Conservation (phyloP, 2,797 vertebrate species). For the Masticophis lateralis region DNA sequence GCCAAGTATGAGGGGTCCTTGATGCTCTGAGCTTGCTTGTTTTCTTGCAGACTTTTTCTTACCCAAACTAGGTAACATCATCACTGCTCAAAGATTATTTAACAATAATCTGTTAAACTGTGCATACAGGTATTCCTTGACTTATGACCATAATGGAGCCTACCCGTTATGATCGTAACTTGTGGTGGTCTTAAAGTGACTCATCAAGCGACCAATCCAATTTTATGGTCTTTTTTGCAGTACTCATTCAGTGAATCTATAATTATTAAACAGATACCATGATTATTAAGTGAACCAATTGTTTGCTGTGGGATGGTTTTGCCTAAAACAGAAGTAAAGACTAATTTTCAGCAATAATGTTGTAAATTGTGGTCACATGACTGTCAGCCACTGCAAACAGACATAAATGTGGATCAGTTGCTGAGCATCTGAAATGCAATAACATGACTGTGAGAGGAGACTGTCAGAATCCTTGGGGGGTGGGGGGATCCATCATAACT, state of each 20-base stretch:
- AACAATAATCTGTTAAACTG: not conserved
- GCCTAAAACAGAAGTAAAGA: not conserved
- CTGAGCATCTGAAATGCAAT: not conserved
- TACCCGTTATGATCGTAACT: too few relatives aligned
- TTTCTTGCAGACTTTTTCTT: too few relatives aligned
- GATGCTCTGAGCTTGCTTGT: too few relatives aligned
- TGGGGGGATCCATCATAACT: not conserved
- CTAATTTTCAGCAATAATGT: not conserved
- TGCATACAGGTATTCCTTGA: not conserved
- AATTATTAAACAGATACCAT: not conserved
- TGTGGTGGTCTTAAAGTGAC: too few relatives aligned
- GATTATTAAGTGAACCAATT: not conserved
- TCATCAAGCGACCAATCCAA: too few relatives aligned
- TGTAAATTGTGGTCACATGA: not conserved
- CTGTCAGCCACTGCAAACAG: not conserved
- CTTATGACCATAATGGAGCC: too few relatives aligned
- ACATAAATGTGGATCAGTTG: not conserved
- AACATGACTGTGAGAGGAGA: not conserved
- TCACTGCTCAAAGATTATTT: too few relatives aligned
- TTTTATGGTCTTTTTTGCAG: too few relatives aligned
- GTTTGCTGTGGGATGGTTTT: not conserved
- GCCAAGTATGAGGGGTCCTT: not conserved
- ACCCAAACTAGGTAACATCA: too few relatives aligned
- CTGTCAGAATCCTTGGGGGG: not conserved
- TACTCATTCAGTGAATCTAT: not conserved